phyloP scores from a whole-genome alignment of 2,888 invertebrate species.

The Seira musarum region DNA sequence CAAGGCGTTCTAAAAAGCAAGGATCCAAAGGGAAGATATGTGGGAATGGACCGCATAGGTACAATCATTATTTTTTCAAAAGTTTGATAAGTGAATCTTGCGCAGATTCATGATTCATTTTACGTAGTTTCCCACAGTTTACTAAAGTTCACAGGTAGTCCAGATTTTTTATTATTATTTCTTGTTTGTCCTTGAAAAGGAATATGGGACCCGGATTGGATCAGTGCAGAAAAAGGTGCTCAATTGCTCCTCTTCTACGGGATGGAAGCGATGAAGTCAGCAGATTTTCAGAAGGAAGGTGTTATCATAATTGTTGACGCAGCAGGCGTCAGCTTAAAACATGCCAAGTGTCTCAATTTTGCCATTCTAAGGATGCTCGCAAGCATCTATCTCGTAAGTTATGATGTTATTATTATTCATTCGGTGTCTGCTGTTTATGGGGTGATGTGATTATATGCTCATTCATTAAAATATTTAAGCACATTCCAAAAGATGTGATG shows the following conservation, averaged over 20 bases:
- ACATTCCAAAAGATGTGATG: too few relatives aligned
- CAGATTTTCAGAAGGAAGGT: conserved; percentile 30
- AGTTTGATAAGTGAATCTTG: too few relatives aligned
- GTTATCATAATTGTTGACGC: conserved; percentile 41
- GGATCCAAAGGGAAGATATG: conserved; percentile 44
- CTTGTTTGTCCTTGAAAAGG: too few relatives aligned
- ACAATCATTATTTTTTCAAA: too few relatives aligned
- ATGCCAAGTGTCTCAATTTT: conserved; percentile 50
- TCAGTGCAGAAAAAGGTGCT: conserved; percentile 38
- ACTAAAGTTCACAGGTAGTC: too few relatives aligned
- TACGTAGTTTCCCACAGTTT: too few relatives aligned
- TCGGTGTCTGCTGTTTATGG: too few relatives aligned
- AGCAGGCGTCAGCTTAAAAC: conserved; percentile 36
- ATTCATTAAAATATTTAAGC: too few relatives aligned
- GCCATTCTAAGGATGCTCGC: conserved; percentile 30
- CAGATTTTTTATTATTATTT: too few relatives aligned
- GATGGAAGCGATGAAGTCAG: conserved; percentile 21
- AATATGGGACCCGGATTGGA: conserved; percentile 40
- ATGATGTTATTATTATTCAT: too few relatives aligned
- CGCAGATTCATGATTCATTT: too few relatives aligned
- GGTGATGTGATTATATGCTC: too few relatives aligned
- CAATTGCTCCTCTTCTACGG: conserved; percentile 39
- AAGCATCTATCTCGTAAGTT: conserved; percentile 36
- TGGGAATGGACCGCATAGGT: conserved; percentile 51
- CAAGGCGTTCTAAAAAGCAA: conserved; percentile 49